Evolutionary conservation across 35 echinoderm and acorn worm species (phyloP).

Genomic region (Diadema setosum): DNA sequence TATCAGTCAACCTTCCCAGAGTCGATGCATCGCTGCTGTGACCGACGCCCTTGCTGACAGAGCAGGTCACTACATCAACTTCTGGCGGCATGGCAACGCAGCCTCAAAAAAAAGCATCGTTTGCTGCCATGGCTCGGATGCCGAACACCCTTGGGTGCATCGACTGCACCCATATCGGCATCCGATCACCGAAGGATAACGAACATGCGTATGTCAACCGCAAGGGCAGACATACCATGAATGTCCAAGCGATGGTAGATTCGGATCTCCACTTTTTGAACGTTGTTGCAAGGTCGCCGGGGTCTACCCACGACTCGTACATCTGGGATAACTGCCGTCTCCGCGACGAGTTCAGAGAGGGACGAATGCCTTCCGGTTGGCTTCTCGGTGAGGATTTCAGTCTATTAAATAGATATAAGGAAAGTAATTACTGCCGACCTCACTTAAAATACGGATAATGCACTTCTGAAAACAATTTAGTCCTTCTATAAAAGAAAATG

Average conservation of each 20-base stretch:
- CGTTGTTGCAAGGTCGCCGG: not conserved
- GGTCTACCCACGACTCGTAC: not conserved
- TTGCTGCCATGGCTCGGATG: not conserved
- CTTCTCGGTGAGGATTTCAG: not conserved
- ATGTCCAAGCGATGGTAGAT: slow-evolving; percentile 5
- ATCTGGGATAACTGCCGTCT: not conserved
- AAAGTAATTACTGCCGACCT: too few species aligned
- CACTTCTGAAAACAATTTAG: too few species aligned
- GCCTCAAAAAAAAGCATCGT: not conserved
- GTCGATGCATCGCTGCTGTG: not conserved
- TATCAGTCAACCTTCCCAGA: not conserved
- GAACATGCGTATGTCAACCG: not conserved
- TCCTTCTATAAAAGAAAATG: too few species aligned
- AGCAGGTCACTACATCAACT: not conserved
- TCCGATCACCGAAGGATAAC: not conserved
- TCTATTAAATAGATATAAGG: too few species aligned
- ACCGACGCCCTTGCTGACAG: not conserved
- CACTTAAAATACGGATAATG: too few species aligned
- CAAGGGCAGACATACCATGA: not conserved
- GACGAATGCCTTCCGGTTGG: not conserved
- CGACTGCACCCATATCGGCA: not conserved
- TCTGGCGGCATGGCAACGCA: not conserved
- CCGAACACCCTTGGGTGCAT: not conserved
- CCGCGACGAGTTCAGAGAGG: not conserved
- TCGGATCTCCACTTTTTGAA: not conserved